These are phyloP conservation scores for Oreochromis niloticus DNA, from an alignment of 2,113 vertebrate genomes.

Conservation along the genomic window DNA sequence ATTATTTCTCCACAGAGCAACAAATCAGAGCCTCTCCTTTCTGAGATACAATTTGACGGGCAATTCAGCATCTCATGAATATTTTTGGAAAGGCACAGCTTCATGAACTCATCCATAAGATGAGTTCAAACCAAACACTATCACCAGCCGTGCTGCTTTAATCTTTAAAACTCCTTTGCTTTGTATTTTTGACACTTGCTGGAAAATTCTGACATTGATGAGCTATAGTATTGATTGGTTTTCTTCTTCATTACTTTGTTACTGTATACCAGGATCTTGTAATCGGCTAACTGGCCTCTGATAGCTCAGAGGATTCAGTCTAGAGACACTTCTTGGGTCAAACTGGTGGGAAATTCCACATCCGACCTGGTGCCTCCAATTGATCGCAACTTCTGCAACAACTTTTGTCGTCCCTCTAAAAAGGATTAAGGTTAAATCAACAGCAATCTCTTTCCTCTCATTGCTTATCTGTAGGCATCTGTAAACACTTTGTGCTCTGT, in stretches of 20 bases:
- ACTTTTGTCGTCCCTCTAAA: slow-evolving; percentile 35
- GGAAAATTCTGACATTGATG: background rate
- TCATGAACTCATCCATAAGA: background rate
- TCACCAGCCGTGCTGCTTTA: slow-evolving; percentile 2
- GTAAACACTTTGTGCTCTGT: slow-evolving; percentile 21
- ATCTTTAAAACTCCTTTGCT: background rate
- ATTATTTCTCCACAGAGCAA: background rate
- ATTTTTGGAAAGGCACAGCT: background rate
- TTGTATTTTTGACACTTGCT: slow-evolving; percentile 2
- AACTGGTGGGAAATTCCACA: slow-evolving; percentile 37
- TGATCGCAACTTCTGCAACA: background rate
- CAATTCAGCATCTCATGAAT: slow-evolving; percentile 43
- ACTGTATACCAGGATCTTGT: background rate
- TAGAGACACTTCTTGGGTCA: background rate
- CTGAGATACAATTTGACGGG: slow-evolving; percentile 12
- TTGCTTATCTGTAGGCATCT: slow-evolving; percentile 25
- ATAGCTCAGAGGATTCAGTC: background rate
- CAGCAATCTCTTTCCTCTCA: slow-evolving; percentile 5
- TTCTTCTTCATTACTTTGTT: background rate
- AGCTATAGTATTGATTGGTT: slow-evolving; percentile 4
- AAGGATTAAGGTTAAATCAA: slow-evolving; percentile 41
- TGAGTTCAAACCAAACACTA: background rate
- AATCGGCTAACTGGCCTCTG: slow-evolving; percentile 17
- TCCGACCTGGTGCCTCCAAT: background rate
- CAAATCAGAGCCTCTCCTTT: slow-evolving; percentile 2